Conservation (phyloP, 2,888 invertebrate species). For the Mythimna pallens region DNA sequence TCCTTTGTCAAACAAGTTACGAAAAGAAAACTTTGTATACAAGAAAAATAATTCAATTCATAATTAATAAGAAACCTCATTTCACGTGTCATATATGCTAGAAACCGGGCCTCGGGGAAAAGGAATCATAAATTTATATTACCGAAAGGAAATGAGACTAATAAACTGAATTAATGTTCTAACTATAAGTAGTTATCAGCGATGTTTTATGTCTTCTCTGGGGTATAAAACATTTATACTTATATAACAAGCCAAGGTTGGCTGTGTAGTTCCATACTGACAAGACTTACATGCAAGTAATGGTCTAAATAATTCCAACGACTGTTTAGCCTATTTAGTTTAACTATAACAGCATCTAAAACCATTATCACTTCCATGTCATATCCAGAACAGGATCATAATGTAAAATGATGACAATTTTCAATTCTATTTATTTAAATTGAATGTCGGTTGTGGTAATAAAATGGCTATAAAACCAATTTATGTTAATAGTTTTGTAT, state of each 20-base stretch:
- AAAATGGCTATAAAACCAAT: conserved; percentile 72
- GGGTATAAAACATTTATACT: conserved; percentile 46
- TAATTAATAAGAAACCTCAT: not conserved
- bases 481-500: conserved; percentile 69
- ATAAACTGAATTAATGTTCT: conserved; percentile 52
- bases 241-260: conserved; percentile 28
- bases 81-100: not conserved
- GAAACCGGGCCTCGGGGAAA: conserved; percentile 22
- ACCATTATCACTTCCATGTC: conserved; percentile 24
- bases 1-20: not conserved
- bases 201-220: conserved; percentile 45
- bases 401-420: conserved; percentile 62
- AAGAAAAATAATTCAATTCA: not conserved
- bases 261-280: not conserved
- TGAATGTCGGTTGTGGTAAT: conserved; percentile 64
- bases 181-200: conserved; percentile 41
- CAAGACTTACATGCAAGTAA: not conserved
- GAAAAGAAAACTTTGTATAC: not conserved
- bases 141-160: conserved; percentile 54
- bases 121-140: conserved; percentile 46
- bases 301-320: conserved; percentile 3
- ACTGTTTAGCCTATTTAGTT: conserved; percentile 2
- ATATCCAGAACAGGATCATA: conserved; percentile 52
- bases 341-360: conserved; percentile 24
- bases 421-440: conserved; percentile 72